Base-by-base conservation (phyloP, 2,888 invertebrate species). In the Endomychus coccineus region DNA sequence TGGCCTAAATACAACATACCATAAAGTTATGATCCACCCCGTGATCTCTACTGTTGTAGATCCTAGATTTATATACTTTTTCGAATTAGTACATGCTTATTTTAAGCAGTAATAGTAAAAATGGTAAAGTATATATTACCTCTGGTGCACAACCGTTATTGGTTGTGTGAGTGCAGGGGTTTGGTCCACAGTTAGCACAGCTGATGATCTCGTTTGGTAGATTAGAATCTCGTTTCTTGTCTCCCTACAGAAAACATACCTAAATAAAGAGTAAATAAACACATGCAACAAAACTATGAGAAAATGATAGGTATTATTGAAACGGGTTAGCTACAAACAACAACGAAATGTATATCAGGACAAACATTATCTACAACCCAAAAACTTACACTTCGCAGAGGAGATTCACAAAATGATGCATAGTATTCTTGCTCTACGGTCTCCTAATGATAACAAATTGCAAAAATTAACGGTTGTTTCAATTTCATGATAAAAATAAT, bases 61-160 rank as follows among this genome's bases (percentile, higher is more conserved):
- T n/a, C n/a, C n/a, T n/a, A n/a, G n/a, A n/a, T n/a, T n/a, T n/a
- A n/a, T n/a, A n/a, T n/a, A n/a, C n/a, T n/a, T n/a, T n/a, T n/a
- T n/a, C n/a, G n/a, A n/a, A n/a, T n/a, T n/a, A n/a, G n/a, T n/a
- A n/a, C n/a, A n/a, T n/a, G n/a, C n/a, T n/a, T n/a, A n/a, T n/a
- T n/a, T n/a, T n/a, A n/a, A n/a, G n/a, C n/a, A n/a, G n/a, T n/a
- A n/a, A n/a, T n/a, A n/a, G n/a, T n/a, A n/a, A n/a, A n/a, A 11
- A 3, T 27, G 9, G 14, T 4, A 32, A 31, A 35, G 28, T 39
- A 36, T 42, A 42, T 45, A 44, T 71, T 76, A 86, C 87, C 83
- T 88, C 87, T 48, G 85, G 74, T 39, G 86, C 85, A 59, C 88
- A 87, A 58, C 88, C 87, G 62, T 89, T 89, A 63, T 86, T 88